Evolutionary conservation across 2,113 vertebrate species (phyloP), one percentile per base, ranked within the genome.

Genomic region (Dryoscopus gambensis): DNA sequence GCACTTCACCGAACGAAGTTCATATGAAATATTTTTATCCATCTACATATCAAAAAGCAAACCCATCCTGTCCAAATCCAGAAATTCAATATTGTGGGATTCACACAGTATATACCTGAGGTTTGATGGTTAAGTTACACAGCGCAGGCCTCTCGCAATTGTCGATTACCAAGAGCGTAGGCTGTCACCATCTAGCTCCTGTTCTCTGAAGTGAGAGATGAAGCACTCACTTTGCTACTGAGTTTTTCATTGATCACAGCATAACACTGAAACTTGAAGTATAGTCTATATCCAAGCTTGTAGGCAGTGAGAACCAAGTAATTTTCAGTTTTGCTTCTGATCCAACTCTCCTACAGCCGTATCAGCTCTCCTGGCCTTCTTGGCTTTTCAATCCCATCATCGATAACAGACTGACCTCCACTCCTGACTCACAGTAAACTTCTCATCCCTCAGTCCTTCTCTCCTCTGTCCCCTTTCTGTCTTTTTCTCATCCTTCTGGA

Each of bases 261-360:
- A 0, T 24, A 70, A 62, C 12, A 50, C n/a, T 42, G 20, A 76
- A 67, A 79, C 25, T 22, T 31, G 23, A 74, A 89, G 9, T 3
- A 2, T 0, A 23, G n/a, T 20, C 63, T 84, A 23, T 31, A 82
- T 30, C 57, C 39, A 47, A 35, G 30, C 13, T 83, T 57, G 65
- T 8, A 68, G 9, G 22, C 30, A 57, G 39, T 22, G 42, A 77
- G 13, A 52, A 77, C 13, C 1, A 2, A 65, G 35, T 17, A 14
- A 44, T 13, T 49, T 73, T n/a, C 55, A 33, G 28, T 63, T 82
- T 55, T 83, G 18, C 57, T 56, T 67, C 79, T 67, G 44, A 67
- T 63, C 14, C 30, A 75, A 15, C 21, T 59, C 50, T 44, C 46
- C 50, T n/a, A 46, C 0, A 0, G 35, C 33, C 5, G 0, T 12